Evolutionary conservation across 1,140 invertebrate species (phyloP).

Genomic region (Bombus soroeensis): DNA sequence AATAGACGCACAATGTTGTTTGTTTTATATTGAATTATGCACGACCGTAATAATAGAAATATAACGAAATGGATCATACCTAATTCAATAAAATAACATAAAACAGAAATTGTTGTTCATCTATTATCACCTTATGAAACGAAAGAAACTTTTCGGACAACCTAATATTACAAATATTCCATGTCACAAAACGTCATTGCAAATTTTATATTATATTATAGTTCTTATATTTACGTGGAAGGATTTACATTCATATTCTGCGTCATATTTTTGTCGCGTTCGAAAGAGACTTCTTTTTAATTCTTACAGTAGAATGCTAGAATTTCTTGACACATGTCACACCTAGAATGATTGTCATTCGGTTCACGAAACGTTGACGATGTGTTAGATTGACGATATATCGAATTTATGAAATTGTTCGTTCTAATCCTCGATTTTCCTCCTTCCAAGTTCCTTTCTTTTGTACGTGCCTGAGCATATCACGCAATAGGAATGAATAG

Average conservation of each 20-base stretch:
- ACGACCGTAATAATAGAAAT: too few relatives aligned
- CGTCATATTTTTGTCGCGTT: too few relatives aligned
- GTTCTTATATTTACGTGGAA: not conserved
- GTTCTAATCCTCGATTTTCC: slow-evolving; percentile 13
- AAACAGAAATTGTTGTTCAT: too few relatives aligned
- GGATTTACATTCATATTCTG: not conserved
- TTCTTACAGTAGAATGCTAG: not conserved
- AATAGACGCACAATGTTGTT: too few relatives aligned
- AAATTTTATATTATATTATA: too few relatives aligned
- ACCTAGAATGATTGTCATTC: not conserved
- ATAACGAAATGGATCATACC: too few relatives aligned
- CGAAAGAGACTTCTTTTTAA: not conserved
- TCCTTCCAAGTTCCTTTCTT: not conserved
- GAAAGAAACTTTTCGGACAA: too few relatives aligned
- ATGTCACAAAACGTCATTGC: not conserved
- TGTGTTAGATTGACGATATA: not conserved
- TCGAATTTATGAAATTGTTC: slow-evolving; percentile 48
- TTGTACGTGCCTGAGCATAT: slow-evolving; percentile 1
- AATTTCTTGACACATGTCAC: not conserved
- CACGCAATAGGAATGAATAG: slow-evolving; percentile 13
- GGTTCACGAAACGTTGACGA: slow-evolving; percentile 8
- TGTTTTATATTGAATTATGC: too few relatives aligned
- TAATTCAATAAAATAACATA: too few relatives aligned
- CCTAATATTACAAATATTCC: not conserved
- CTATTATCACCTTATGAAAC: too few relatives aligned